phyloP scores from a whole-genome alignment of 2,888 invertebrate genomes.

The Leucania comma region DNA sequence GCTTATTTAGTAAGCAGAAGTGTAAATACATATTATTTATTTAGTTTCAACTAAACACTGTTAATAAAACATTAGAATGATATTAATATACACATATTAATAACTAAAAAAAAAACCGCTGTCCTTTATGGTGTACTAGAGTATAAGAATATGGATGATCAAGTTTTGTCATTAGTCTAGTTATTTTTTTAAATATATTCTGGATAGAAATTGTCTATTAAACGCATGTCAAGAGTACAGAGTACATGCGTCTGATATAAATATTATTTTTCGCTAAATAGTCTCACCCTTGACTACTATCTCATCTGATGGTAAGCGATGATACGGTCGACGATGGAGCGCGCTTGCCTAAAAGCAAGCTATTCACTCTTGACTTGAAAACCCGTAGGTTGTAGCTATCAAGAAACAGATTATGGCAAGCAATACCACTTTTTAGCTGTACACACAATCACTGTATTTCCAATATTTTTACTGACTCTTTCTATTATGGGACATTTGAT shows the following conservation, averaged over 20 bases:
- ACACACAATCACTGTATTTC: no score
- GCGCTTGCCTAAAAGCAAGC: no score
- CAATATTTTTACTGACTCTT: neutral
- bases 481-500: neutral
- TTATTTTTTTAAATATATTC: no score
- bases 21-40: conserved; percentile 17
- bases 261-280: neutral
- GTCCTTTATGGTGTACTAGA: conserved; percentile 32
- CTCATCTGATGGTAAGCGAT: no score
- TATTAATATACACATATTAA: conserved; percentile 36
- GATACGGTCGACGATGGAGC: no score
- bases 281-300: no score
- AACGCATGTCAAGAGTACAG: neutral
- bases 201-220: no score
- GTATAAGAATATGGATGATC: neutral
- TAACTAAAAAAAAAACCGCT: conserved; percentile 24
- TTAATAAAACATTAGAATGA: conserved; percentile 33
- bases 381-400: no score
- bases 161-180: neutral
- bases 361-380: no score
- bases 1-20: conserved; percentile 24
- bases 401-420: no score
- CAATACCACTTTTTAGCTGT: no score
- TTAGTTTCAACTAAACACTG: conserved; percentile 30
- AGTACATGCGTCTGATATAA: neutral